phyloP scores from a whole-genome alignment of 2,888 invertebrate genomes.

The Tenthredo distinguenda region DNA sequence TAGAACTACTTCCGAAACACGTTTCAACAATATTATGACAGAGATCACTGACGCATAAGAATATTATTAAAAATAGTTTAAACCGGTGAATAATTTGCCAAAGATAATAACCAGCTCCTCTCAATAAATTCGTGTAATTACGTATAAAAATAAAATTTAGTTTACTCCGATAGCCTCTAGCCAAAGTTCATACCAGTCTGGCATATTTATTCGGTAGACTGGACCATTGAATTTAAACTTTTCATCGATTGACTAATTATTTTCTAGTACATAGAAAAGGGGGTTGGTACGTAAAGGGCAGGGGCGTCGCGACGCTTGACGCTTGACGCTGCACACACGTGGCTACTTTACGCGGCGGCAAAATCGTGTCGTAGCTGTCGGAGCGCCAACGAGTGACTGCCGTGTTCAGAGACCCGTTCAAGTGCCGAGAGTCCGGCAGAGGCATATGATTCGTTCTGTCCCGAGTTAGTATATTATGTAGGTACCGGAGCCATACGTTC shows the following conservation, averaged over 20 bases:
- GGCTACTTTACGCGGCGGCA: conserved; percentile 31
- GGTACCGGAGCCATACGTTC: conserved; percentile 5
- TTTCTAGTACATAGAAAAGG: not conserved
- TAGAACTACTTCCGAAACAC: not conserved
- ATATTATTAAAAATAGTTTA: not conserved
- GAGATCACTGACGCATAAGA: not conserved
- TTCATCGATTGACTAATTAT: not conserved
- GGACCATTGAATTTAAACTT: not conserved
- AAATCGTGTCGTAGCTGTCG: conserved; percentile 61
- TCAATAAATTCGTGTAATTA: not conserved
- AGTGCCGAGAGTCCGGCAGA: conserved; percentile 35
- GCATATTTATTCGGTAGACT: not conserved
- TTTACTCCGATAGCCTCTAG: not conserved
- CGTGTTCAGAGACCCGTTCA: conserved; percentile 53
- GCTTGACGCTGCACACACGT: conserved; percentile 32
- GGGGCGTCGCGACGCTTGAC: conserved; percentile 41
- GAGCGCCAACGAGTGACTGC: conserved; percentile 72
- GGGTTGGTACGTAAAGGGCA: not conserved
- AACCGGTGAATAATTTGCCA: not conserved
- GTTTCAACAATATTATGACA: not conserved
- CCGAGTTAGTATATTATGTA: conserved; percentile 17
- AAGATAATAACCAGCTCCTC: not conserved
- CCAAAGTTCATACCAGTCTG: not conserved
- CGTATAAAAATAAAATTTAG: not conserved
- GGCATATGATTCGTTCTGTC: conserved; percentile 46